A percentile compares a stretch with the other conserved stretches of the same genome.
Conservation (phyloP, 2,888 invertebrate genomes). For the Hirtodrosophila trivittata region DNA sequence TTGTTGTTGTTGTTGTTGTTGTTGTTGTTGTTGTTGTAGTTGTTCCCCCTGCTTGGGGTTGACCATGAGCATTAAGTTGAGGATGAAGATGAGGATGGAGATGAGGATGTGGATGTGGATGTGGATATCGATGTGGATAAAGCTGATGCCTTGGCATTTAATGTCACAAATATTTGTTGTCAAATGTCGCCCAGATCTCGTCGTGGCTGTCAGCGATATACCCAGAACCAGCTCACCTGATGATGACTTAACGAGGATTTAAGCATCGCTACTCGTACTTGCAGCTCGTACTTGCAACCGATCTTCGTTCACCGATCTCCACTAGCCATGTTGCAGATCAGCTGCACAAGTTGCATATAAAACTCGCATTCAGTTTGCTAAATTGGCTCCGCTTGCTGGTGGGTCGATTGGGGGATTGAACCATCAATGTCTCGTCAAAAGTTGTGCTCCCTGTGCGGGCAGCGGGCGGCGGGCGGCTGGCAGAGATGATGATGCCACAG, state of each 20-base stretch:
- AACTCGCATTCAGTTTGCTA: conserved; percentile 72
- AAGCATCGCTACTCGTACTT: conserved; percentile 29
- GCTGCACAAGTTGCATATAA: conserved; percentile 59
- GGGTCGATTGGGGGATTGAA: conserved; percentile 74
- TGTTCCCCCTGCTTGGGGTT: conserved; percentile 6
- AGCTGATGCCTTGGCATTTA: conserved; percentile 55
- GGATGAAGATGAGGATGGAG: conserved; percentile 12
- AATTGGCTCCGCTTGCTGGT: conserved; percentile 70
- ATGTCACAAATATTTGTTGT: conserved; percentile 79
- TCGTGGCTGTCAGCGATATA: conserved; percentile 45
- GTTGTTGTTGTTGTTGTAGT: background rate
- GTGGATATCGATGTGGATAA: background rate
- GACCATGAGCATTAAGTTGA: background rate
- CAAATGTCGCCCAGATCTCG: conserved; percentile 63
- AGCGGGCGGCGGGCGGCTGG: background rate
- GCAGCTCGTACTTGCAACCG: conserved; percentile 6
- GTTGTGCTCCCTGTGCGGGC: conserved; percentile 35
- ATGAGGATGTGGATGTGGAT: conserved; percentile 17
- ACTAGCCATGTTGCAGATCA: conserved; percentile 20
- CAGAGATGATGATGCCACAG: background rate
- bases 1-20: background rate
- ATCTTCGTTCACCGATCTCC: background rate
- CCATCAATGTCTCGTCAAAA: conserved; percentile 78
- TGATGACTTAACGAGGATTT: conserved; percentile 75
- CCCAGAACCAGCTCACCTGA: conserved; percentile 48